These are phyloP conservation scores for Phrynocephalus versicolor DNA, from an alignment of 2,113 vertebrate genomes.

Conservation along the genomic window DNA sequence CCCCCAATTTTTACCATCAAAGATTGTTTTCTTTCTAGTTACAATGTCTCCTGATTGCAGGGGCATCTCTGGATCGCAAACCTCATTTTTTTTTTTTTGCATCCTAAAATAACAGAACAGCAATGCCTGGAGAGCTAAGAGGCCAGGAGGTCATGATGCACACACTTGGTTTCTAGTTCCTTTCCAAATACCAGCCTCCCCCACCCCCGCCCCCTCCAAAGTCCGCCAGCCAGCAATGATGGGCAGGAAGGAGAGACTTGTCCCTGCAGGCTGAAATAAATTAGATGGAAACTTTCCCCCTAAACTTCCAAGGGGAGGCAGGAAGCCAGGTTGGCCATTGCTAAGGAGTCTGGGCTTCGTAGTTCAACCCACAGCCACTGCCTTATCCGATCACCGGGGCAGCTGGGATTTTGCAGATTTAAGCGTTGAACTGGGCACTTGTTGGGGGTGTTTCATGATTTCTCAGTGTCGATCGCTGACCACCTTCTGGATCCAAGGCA, in stretches of 20 bases:
- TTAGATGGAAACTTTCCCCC: too few relatives aligned
- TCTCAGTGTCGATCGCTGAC: too few relatives aligned
- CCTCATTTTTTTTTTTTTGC: constrained; percentile 72
- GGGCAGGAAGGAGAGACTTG: background rate
- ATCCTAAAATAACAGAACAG: constrained; percentile 63
- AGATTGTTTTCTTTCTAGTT: constrained; percentile 65
- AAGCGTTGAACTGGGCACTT: too few relatives aligned
- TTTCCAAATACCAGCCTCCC: constrained; percentile 12
- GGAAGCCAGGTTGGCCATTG: background rate
- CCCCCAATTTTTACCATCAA: constrained; percentile 43
- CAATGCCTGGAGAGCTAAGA: background rate
- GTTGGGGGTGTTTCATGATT: too few relatives aligned
- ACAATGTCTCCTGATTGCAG: constrained; percentile 25
- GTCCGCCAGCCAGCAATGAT: background rate
- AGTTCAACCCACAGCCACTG: too few relatives aligned
- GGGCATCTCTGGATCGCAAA: constrained; percentile 16
- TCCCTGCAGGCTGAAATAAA: background rate
- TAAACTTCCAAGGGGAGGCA: too few relatives aligned
- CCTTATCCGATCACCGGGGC: too few relatives aligned
- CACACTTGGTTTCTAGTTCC: constrained; percentile 15
- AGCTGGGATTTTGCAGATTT: too few relatives aligned
- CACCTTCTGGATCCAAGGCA: too few relatives aligned
- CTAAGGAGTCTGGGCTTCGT: background rate
- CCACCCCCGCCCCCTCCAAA: background rate
- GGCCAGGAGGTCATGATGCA: constrained; percentile 61